Evolutionary conservation across 1,140 invertebrate species (phyloP).

Genomic region (Carposina sasakii): DNA sequence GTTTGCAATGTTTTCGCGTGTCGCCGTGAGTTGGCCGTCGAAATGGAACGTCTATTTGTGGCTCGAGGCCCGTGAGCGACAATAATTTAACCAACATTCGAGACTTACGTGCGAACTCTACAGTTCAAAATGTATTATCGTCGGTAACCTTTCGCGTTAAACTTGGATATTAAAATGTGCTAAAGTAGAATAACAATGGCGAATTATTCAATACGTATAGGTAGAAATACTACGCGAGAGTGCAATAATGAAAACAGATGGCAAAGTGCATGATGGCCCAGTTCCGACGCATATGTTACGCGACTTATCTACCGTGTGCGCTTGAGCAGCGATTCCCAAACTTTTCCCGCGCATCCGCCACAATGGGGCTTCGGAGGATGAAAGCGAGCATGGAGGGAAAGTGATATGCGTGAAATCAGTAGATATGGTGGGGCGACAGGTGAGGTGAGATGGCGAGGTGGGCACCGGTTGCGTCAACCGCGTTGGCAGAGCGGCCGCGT

Average conservation of each 20-base stretch:
- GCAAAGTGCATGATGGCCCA: slow-evolving; percentile 56
- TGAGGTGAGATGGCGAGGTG: slow-evolving; percentile 7
- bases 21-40: slow-evolving; percentile 55
- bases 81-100: slow-evolving; percentile 56
- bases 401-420: slow-evolving; percentile 55
- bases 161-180: no score
- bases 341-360: no score
- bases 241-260: slow-evolving; percentile 41
- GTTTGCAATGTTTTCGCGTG: slow-evolving; percentile 59
- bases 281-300: slow-evolving; percentile 50
- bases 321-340: slow-evolving; percentile 9
- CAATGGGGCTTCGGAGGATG: slow-evolving; percentile 38
- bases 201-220: no score
- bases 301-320: slow-evolving; percentile 3
- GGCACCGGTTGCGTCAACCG: slow-evolving; percentile 37
- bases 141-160: no score
- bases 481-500: slow-evolving; percentile 44
- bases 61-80: slow-evolving; percentile 62
- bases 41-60: slow-evolving; percentile 69
- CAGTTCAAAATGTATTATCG: neutral
- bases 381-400: slow-evolving; percentile 59
- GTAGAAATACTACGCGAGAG: no score
- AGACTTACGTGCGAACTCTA: slow-evolving; percentile 31
- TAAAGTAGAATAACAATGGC: no score
- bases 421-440: slow-evolving; percentile 34